Evolutionary conservation across 2,797 vertebrate species (phyloP), one percentile per base, ranked within the genome.

Genomic region (Lophura swinhoii): DNA sequence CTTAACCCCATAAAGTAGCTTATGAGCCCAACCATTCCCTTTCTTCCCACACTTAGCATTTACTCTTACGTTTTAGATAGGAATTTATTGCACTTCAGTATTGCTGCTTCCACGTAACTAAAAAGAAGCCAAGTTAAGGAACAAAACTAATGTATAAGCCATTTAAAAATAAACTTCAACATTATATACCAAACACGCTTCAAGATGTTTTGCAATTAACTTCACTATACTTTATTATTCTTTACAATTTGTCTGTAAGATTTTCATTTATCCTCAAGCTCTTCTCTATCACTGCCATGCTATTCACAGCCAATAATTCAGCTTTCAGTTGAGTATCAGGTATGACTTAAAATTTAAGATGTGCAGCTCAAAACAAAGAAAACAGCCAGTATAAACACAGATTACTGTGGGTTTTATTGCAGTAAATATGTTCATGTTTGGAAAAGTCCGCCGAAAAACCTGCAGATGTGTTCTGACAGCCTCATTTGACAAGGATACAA

Each of bases 71-170:
- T 97, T 97, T 98, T 99, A 53, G 98, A 99, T 21, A 99, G 97
- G 97, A 99, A 99, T 71, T 98, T 98, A 96, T 99, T 99, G 96
- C 99, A 99, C 95, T 99, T 99, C 85, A 99, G 97, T 93, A 99
- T 99, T 70, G 99, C 98, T 8, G 99, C 98, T 96, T 99, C 99
- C 43, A 99, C 99, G 0, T 99, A 99, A 96, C 99, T 99, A 89
- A 29, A 89, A 64, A 46, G 55, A 68, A 64, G 20, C 37, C 35
- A 82, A 75, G 97, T 99, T 97, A 99, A 98, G 97, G 98, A 96
- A 64, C 68, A 77, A 72, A 83, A 62, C 22, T 12, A 29, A 68
- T 12, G 74, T 15, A 9, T 8, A 22, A 18, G 29, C 2, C 20
- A 84, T 2, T 82, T 62, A 72, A 79, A 94, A 83, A 9, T 44